These are phyloP conservation scores for Brachyrhaphis roseni DNA, from an alignment of 2,797 vertebrate genomes.

Conservation along the genomic window DNA sequence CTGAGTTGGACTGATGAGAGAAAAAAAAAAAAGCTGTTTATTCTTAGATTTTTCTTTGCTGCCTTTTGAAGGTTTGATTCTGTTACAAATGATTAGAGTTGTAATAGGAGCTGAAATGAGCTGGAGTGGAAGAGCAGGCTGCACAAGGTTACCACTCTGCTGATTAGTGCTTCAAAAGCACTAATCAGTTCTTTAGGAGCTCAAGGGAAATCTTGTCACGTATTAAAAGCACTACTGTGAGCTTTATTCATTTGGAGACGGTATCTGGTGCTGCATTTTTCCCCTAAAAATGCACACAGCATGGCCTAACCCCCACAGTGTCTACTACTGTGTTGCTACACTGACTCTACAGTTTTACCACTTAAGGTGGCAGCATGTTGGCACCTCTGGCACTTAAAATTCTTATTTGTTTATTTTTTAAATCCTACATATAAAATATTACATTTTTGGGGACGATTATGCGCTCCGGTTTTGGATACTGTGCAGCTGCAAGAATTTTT, in stretches of 20 bases:
- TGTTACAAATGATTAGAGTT: slow-evolving; percentile 58
- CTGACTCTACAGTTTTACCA: neutral
- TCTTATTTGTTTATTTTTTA: neutral
- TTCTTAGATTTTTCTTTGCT: slow-evolving; percentile 24
- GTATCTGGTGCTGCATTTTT: neutral
- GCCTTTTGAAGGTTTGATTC: slow-evolving; percentile 53
- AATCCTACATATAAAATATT: neutral
- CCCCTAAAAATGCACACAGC: neutral
- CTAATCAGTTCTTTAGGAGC: slow-evolving; percentile 35
- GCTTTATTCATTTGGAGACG: slow-evolving; percentile 8
- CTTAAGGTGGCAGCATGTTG: neutral
- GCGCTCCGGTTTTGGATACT: neutral
- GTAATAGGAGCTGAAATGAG: slow-evolving; percentile 35
- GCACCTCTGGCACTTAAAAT: too few species aligned
- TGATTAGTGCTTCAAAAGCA: slow-evolving; percentile 29
- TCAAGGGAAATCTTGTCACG: slow-evolving; percentile 23
- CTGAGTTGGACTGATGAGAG: slow-evolving; percentile 41
- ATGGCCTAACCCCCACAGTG: neutral
- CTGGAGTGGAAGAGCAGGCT: slow-evolving; percentile 10
- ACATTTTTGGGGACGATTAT: too few species aligned
- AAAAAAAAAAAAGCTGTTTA: neutral
- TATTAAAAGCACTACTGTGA: slow-evolving; percentile 12
- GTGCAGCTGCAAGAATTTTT: neutral
- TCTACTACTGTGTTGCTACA: neutral
- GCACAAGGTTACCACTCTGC: neutral